These are phyloP conservation scores for Myiotriccus ornatus DNA, from an alignment of 2,797 vertebrate genomes.

Conservation along the genomic window DNA sequence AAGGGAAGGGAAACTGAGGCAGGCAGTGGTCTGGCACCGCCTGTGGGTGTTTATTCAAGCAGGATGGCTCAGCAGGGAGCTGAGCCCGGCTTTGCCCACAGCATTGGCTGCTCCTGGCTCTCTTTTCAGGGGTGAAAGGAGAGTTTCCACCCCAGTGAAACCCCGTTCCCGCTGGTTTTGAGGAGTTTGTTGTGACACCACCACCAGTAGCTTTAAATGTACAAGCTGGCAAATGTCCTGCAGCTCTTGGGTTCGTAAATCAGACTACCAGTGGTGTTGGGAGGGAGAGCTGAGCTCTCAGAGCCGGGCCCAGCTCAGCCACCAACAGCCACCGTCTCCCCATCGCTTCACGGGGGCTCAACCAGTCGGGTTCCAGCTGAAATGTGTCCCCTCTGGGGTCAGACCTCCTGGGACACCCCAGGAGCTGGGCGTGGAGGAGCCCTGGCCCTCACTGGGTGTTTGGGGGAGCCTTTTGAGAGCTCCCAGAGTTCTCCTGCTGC, in stretches of 20 bases:
- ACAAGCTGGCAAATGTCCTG: accelerated
- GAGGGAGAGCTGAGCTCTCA: neutral
- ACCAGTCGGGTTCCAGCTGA: accelerated
- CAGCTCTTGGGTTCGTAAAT: neutral
- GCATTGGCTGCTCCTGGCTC: accelerated
- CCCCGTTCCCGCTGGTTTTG: accelerated
- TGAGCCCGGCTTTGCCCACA: accelerated
- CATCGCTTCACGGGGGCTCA: accelerated
- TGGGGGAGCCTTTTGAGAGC: accelerated
- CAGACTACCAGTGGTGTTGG: neutral
- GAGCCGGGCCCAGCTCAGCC: neutral
- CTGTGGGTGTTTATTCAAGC: accelerated
- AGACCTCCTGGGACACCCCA: accelerated
- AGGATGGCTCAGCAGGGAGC: neutral
- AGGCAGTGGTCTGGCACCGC: accelerated
- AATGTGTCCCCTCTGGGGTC: accelerated
- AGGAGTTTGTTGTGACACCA: neutral
- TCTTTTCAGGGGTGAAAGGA: neutral
- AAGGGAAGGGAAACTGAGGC: neutral
- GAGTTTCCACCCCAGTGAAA: accelerated
- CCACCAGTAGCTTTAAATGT: neutral
- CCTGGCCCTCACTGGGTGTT: too few relatives aligned
- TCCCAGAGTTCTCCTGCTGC: neutral
- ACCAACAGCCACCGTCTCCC: accelerated
- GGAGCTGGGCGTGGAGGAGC: neutral